Percentiles rank a stretch among this genome's conserved stretches.
Evolutionary conservation across 1,140 invertebrate genomes (phyloP).

Genomic region (Hylaeus anthracinus): DNA sequence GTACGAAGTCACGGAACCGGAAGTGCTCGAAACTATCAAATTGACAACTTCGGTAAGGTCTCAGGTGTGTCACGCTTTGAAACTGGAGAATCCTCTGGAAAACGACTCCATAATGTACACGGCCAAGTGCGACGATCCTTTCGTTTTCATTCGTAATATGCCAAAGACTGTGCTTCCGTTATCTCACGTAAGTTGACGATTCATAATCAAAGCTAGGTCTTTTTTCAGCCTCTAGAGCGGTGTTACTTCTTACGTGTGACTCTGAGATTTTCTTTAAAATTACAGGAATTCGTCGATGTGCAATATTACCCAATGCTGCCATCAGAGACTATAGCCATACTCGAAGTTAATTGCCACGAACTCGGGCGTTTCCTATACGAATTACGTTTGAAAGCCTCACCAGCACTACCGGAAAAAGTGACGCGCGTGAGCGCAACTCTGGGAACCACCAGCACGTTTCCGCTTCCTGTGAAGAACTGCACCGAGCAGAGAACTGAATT

Average conservation of each 20-base stretch:
- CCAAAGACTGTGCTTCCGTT: conserved; percentile 47
- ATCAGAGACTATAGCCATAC: conserved; percentile 6
- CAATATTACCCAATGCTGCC: conserved; percentile 55
- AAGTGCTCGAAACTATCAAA: conserved; percentile 60
- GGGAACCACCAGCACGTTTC: conserved; percentile 49
- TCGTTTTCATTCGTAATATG: conserved; percentile 45
- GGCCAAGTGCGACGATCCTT: conserved; percentile 44
- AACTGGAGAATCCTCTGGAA: conserved; percentile 64
- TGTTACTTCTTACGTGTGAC: too few species aligned
- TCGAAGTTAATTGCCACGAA: conserved; percentile 46
- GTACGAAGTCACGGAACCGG: conserved; percentile 60
- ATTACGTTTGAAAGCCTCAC: conserved; percentile 57
- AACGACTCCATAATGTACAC: conserved; percentile 40
- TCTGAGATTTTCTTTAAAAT: background rate
- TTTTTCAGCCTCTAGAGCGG: too few species aligned
- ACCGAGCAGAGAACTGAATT: conserved; percentile 49
- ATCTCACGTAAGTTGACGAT: conserved; percentile 39
- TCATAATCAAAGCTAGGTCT: background rate
- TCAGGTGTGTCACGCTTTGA: conserved; percentile 46
- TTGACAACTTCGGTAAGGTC: conserved; percentile 50
- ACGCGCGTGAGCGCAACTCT: conserved; percentile 70
- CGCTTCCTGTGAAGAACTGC: conserved; percentile 51
- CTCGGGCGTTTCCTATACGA: conserved; percentile 65
- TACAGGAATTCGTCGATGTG: conserved; percentile 57
- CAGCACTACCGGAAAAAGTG: conserved; percentile 78